These are phyloP conservation scores for Sarcophaga peregrina DNA, from an alignment of 1,140 invertebrate species.

Conservation along the genomic window DNA sequence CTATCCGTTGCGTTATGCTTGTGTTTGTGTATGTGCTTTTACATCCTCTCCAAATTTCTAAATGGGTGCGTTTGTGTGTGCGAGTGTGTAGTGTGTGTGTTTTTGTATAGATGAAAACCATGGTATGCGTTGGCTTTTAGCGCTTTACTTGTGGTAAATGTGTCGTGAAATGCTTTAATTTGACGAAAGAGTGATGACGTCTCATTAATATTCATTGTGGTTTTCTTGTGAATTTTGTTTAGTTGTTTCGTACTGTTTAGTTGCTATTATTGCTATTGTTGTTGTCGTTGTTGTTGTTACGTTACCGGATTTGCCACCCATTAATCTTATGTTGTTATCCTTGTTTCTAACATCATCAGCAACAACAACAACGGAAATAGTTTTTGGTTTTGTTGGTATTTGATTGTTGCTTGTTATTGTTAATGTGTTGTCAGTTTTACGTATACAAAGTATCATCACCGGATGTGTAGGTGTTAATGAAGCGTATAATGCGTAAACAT, in stretches of 20 bases:
- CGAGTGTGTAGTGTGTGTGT: too few species aligned
- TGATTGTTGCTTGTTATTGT: background rate
- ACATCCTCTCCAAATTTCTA: background rate
- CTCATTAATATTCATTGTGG: constrained; percentile 65
- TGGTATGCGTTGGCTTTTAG: constrained; percentile 21
- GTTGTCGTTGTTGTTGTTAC: constrained; percentile 9
- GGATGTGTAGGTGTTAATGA: constrained; percentile 34
- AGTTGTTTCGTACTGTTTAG: background rate
- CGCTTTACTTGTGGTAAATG: constrained; percentile 37
- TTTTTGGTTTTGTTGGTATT: constrained; percentile 18
- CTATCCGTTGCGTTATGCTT: background rate
- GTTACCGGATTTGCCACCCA: constrained; percentile 36
- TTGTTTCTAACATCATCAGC: background rate
- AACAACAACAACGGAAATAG: constrained; percentile 19
- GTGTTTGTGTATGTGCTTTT: background rate
- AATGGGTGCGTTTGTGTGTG: too few species aligned
- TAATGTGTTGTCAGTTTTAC: background rate
- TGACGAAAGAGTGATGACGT: constrained; percentile 65
- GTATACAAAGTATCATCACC: background rate
- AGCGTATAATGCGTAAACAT: constrained; percentile 29
- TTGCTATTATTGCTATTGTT: background rate
- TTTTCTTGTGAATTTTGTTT: constrained; percentile 31
- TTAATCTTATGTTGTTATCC: constrained; percentile 35
- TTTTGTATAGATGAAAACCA: background rate
- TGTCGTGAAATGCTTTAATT: constrained; percentile 57